Conservation (phyloP, 2,888 invertebrate genomes). For the Coenonympha arcania region DNA sequence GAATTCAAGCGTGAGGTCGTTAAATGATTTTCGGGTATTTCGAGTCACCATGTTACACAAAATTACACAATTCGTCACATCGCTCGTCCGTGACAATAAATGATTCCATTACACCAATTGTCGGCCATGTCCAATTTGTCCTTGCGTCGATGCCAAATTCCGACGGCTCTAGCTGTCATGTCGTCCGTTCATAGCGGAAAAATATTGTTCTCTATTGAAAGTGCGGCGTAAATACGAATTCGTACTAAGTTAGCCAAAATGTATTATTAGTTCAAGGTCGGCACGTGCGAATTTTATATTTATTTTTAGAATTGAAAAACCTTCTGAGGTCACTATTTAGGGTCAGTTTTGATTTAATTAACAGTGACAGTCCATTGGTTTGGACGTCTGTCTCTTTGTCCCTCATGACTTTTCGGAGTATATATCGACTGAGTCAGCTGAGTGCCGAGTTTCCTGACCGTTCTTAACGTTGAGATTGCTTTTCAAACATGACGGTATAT, state of each 20-base stretch:
- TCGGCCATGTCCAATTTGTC: constrained; percentile 37
- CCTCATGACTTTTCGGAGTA: too few species aligned
- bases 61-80: constrained; percentile 12
- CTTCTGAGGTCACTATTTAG: too few species aligned
- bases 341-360: too few species aligned
- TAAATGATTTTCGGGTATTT: too few species aligned
- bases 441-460: too few species aligned
- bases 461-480: too few species aligned
- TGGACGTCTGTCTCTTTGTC: too few species aligned
- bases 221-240: constrained; percentile 17
- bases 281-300: background rate
- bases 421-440: too few species aligned
- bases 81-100: constrained; percentile 9
- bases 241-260: constrained; percentile 10
- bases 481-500: too few species aligned
- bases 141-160: constrained; percentile 57
- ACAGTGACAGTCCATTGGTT: too few species aligned
- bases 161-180: constrained; percentile 39
- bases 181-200: constrained; percentile 17
- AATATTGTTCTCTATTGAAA: constrained; percentile 21
- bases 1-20: too few species aligned
- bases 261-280: constrained; percentile 11
- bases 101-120: constrained; percentile 24
- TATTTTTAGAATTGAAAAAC: too few species aligned
- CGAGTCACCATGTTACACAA: background rate